Conservation (phyloP, 1,140 invertebrate species). For the Cepaea nemoralis region DNA sequence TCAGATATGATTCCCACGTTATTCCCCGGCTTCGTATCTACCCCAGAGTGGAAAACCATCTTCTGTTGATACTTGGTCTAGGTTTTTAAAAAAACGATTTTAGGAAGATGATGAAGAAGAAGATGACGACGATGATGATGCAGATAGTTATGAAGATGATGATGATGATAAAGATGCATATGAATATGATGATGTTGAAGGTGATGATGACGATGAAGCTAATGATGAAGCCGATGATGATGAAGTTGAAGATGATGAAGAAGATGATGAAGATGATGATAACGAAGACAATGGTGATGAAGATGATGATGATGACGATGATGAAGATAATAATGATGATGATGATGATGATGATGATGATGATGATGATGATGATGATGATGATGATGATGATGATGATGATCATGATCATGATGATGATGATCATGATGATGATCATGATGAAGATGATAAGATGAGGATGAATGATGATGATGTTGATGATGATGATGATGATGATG, state of each 20-base stretch:
- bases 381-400: constrained; percentile 7
- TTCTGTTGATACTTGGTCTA: too few relatives aligned
- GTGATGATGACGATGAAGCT: neutral
- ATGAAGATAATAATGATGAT: constrained; percentile 19
- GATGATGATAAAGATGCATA: constrained; percentile 22
- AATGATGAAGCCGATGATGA: neutral
- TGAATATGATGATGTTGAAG: constrained; percentile 35
- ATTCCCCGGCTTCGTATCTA: too few relatives aligned
- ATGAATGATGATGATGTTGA: constrained; percentile 36
- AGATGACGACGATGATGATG: neutral
- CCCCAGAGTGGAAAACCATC: too few relatives aligned
- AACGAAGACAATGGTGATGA: neutral
- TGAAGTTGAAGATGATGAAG: constrained; percentile 24
- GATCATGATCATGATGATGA: neutral
- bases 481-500: constrained; percentile 40
- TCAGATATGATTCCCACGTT: too few relatives aligned
- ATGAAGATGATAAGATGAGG: neutral
- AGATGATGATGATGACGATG: constrained; percentile 24
- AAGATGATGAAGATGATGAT: constrained; percentile 32
- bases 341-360: constrained; percentile 43
- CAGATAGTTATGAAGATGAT: neutral
- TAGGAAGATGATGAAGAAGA: neutral
- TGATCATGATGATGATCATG: constrained; percentile 1
- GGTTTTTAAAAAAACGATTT: too few relatives aligned
- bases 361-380: constrained; percentile 31